Base-by-base conservation (phyloP, 2,113 vertebrate genomes). In the Petroica traversi region DNA sequence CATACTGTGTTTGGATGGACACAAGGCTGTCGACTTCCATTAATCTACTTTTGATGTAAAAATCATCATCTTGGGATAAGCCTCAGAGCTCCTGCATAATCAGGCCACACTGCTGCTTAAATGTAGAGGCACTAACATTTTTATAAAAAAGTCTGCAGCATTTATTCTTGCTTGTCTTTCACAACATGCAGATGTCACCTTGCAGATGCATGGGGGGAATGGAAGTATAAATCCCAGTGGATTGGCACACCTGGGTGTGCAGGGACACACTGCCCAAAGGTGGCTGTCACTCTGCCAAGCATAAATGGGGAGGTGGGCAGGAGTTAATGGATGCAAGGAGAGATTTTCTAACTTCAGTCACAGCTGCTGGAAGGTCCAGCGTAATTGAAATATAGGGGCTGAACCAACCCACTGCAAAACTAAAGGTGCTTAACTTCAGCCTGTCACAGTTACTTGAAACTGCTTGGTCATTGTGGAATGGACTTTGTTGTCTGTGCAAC, bases 41-140 rank as follows among this genome's bases (percentile, higher is more conserved):
- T 98, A 97, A 95, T 95, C 89, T 96, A 84, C 75, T 96, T 96
- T 93, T 95, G 89, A 97, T 96, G 96, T 93, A 94, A 95, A 97
- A 96, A 97, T 97, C 88, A 87, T 94, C 93, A 80, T 94, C 74
- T 80, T 88, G 76, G 79, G 80, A 95, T 89, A 97, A 83, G 79
- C 64, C 72, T 93, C 82, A 66, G 40, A 88, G 88, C 48, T 76
- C n/a, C 64, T 88, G 88, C 94, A 89, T 94, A 95, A 78, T 77
- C 84, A 89, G 33, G 84, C 85, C 92, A 92, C 41, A 31, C 38
- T 38, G 79, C 68, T 40, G 58, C 3, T 2, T 34, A 41, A 78
- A 88, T 55, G 40, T 8, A 85, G 66, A 82, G 45, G 54, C 51
- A 81, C 17, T 38, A 29, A 18, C 10, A 12, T 43, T 89, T 81